Evolutionary conservation across 2,888 invertebrate genomes (phyloP).

Genomic region (Hirtodrosophila confusa): DNA sequence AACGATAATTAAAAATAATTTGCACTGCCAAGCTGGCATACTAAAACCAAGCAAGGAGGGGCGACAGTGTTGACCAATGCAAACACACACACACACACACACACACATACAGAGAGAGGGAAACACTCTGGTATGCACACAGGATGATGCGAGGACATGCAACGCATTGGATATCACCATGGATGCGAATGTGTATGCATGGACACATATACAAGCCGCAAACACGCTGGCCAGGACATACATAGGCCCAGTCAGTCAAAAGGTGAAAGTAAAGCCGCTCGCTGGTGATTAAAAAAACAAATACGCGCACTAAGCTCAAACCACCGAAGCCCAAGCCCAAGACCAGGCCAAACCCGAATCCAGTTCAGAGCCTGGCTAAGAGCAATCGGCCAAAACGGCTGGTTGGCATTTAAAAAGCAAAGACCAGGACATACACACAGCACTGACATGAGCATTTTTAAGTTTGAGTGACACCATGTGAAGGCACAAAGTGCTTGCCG

Average conservation of each 20-base stretch:
- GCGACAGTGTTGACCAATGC: not conserved
- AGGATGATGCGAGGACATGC: slow-evolving; percentile 51
- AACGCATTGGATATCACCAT: slow-evolving; percentile 44
- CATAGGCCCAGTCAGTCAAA: slow-evolving; percentile 35
- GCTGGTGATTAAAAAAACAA: slow-evolving; percentile 55
- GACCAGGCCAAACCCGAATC: slow-evolving; percentile 26
- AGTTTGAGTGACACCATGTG: slow-evolving; percentile 74
- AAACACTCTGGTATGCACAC: slow-evolving; percentile 41
- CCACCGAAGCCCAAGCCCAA: slow-evolving; percentile 11
- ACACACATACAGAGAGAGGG: not conserved
- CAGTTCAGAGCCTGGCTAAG: slow-evolving; percentile 23
- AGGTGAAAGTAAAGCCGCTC: slow-evolving; percentile 47
- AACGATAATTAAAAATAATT: slow-evolving; percentile 76
- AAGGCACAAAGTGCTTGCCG: slow-evolving; percentile 69
- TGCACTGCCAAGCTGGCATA: slow-evolving; percentile 52
- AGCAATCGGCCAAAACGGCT: slow-evolving; percentile 17
- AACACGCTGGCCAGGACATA: slow-evolving; percentile 38
- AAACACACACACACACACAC: too few relatives aligned
- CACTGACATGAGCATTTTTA: slow-evolving; percentile 61
- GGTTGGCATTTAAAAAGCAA: slow-evolving; percentile 44
- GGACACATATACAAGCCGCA: slow-evolving; percentile 33
- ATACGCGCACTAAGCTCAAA: slow-evolving; percentile 5
- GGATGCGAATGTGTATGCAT: slow-evolving; percentile 27
- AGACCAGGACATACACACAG: slow-evolving; percentile 10
- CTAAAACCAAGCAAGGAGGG: slow-evolving; percentile 54